A percentile compares a stretch with the other conserved stretches of the same genome.
These are phyloP conservation scores for Mythimna vitellina DNA, from an alignment of 2,888 invertebrate species.

Conservation along the genomic window DNA sequence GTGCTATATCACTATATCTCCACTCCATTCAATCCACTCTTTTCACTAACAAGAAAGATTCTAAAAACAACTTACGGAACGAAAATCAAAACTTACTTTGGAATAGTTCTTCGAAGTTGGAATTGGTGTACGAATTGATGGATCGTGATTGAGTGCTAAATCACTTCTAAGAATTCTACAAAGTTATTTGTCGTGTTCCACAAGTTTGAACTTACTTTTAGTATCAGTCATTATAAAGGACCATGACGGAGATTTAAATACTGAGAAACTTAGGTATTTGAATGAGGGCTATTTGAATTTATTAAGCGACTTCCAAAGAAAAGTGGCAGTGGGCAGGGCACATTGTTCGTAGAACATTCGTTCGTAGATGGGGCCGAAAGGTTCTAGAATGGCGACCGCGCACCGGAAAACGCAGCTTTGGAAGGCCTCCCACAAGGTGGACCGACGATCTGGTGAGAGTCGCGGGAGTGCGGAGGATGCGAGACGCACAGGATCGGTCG, in stretches of 20 bases:
- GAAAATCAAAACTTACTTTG: neutral
- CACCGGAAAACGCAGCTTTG: too few species aligned
- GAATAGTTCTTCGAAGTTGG: neutral
- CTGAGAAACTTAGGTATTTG: slow-evolving; percentile 3
- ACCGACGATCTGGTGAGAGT: too few species aligned
- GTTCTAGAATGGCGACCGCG: too few species aligned
- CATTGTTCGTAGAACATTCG: too few species aligned
- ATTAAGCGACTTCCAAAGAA: neutral
- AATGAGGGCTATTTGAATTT: neutral
- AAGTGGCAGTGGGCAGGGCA: too few species aligned
- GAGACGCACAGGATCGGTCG: too few species aligned
- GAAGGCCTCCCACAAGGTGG: too few species aligned
- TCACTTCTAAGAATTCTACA: neutral
- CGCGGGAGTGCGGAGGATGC: too few species aligned
- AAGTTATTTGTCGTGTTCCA: neutral
- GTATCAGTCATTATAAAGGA: slow-evolving; percentile 10
- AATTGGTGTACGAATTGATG: slow-evolving; percentile 8
- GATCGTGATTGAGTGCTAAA: slow-evolving; percentile 18
- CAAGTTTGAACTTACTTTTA: slow-evolving; percentile 12
- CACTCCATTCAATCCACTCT: neutral
- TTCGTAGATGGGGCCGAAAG: too few species aligned
- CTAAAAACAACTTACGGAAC: neutral
- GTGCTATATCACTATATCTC: too few species aligned
- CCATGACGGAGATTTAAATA: slow-evolving; percentile 21
- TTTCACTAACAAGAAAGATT: neutral